Base-by-base conservation (phyloP, 2,888 invertebrate species). In the Electrophaes corylata region DNA sequence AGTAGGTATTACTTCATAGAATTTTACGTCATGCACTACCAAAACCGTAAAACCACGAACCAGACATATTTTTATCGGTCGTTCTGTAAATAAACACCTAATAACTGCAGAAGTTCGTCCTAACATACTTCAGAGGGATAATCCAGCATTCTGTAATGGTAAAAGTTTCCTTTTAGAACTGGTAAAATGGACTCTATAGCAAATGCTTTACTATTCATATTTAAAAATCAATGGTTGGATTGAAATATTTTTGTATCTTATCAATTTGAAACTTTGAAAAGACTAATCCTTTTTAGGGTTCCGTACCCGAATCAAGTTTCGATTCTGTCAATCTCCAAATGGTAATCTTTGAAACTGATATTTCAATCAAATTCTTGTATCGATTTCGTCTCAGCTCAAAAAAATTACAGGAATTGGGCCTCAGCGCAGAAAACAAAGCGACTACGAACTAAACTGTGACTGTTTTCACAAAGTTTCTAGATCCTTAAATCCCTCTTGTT, bases 11-110 rank as follows among this genome's bases (percentile, higher is more conserved):
- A 20, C 33, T 29, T 41, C 40, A 45, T 41, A 57, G 33, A 46
- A 20, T 35, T 37, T 37, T 44, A 44, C 29, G 43, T 51, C 57
- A 20, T 14, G 35, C 50, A 44, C 44, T 31, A 45, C 26, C 31
- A 53, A 20, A 12, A 4, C 48, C 45, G 23, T 56, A 49, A 55
- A 48, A 43, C 43, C 31, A 35, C 44, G 37, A 23, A 45, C 31
- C 45, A 50, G 55, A 46, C 29, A 59, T 47, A 59, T 50, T 59
- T 53, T 59, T 54, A 54, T 54, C 46, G 59, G 29, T 45, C 49
- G 48, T 55, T 54, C 54, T 35, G 35, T 54, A 47, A 50, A 49
- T 56, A 60, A 55, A 60, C 44, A 60, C 52, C 56, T 48, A 40
- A 40, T 48, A 60, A 60, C 48, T 31, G 40, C 52, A n/a, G 8